Evolutionary conservation across 2,888 invertebrate genomes (phyloP), one percentile per base, ranked within the genome.

Genomic region (Coelogynopora nodosa): DNA sequence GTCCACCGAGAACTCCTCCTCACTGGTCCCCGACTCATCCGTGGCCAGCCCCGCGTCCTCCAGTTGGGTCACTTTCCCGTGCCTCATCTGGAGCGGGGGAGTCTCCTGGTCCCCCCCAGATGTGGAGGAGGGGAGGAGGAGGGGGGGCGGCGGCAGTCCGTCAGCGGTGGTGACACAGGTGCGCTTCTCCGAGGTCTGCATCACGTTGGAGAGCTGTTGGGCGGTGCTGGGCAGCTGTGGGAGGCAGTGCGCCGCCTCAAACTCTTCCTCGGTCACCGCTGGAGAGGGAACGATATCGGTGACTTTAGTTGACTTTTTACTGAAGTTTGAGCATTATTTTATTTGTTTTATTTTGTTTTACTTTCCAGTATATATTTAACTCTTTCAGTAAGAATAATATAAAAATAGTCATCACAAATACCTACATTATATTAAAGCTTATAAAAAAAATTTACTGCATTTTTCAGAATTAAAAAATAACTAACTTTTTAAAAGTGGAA

Each of bases 111-210:
- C 74, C 74, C 2, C 23, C n/a, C n/a, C n/a, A n/a, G n/a, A n/a
- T n/a, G n/a, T n/a, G n/a, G n/a, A n/a, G n/a, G n/a, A n/a, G 10
- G 74, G 5, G 10, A 5, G 23, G 2, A 74, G 74, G 74, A 74
- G 2, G 2, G 5, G 74, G 18, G 5, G 2, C 2, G 5, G 10
- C 10, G 49, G 49, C 5, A 49, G 49, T 5, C 18, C 49, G 74
- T 74, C 74, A 74, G 10, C 23, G 0, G 84, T 31, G 27, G 84
- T 83, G 26, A 86, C 86, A 84, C 86, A 86, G 23, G 86, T 86
- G 10, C 86, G 86, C 23, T 86, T 86, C 31, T 86, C 86, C 5
- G 82, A 86, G 30, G 80, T 82, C 27, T 86, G 86, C 31, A 28
- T 28, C 5, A 86, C 86, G 5, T 85, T 67, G 23, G 30, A 30